Conservation (phyloP, 1,140 invertebrate genomes). For the Caenorhabditis latens region DNA sequence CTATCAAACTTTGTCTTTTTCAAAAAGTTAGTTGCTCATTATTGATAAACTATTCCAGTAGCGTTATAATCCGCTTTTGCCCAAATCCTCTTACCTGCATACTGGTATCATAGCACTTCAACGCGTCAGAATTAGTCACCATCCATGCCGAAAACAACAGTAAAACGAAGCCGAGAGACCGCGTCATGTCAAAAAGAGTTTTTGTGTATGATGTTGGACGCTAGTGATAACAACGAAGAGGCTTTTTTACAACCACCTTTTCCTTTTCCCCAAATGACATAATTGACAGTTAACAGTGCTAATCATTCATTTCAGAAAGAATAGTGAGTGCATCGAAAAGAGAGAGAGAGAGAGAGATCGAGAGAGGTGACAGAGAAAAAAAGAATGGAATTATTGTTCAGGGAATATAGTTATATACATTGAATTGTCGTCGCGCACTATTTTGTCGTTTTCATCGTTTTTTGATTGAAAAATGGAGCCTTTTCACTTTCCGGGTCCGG, state of each 20-base stretch:
- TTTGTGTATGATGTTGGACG: not conserved
- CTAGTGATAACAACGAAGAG: slow-evolving; percentile 41
- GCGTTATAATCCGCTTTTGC: no score
- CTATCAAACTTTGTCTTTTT: no score
- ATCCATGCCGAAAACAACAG: not conserved
- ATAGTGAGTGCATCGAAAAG: not conserved
- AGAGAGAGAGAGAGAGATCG: not conserved
- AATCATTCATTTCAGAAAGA: slow-evolving; percentile 11
- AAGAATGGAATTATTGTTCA: not conserved
- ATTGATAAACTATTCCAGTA: no score
- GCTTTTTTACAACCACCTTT: slow-evolving; percentile 41
- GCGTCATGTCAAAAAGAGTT: slow-evolving; percentile 47
- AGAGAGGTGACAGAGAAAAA: not conserved
- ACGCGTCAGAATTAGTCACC: not conserved
- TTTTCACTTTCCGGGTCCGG: slow-evolving; percentile 57
- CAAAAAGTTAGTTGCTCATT: no score
- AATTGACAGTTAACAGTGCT: slow-evolving; percentile 27
- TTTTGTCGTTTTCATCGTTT: not conserved
- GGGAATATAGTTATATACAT: no score
- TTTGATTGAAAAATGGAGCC: not conserved
- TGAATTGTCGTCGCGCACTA: not conserved
- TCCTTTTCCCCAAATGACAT: not conserved
- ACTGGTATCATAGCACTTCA: slow-evolving; percentile 42
- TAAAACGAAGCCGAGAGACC: slow-evolving; percentile 8
- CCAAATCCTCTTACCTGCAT: slow-evolving; percentile 39